Conservation (phyloP, 2,113 vertebrate genomes). For the Brachyistius frenatus region DNA sequence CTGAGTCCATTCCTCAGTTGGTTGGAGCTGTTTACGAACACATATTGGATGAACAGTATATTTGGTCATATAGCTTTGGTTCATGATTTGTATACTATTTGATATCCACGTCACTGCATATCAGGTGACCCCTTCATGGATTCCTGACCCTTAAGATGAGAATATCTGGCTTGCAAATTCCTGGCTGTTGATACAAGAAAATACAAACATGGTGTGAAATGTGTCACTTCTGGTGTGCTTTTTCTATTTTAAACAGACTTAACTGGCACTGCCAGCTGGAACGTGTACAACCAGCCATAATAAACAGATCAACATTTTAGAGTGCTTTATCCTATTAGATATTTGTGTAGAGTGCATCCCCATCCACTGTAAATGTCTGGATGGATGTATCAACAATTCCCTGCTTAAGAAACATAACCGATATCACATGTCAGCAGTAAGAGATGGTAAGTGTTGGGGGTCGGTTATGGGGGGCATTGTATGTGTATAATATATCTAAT, state of each 20-base stretch:
- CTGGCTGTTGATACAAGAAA: conserved; percentile 8
- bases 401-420: background rate
- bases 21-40: too few relatives aligned
- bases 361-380: background rate
- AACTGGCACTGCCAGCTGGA: background rate
- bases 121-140: background rate
- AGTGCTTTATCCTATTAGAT: too few relatives aligned
- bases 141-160: background rate
- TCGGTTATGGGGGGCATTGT: background rate
- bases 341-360: background rate
- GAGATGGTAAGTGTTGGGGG: background rate
- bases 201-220: conserved; percentile 18
- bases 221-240: background rate
- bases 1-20: too few relatives aligned
- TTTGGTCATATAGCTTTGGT: background rate
- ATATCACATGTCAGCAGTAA: background rate
- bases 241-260: background rate
- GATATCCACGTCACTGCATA: background rate
- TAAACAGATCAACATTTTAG: background rate
- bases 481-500: background rate
- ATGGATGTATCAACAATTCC: background rate
- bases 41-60: background rate
- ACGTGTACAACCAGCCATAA: background rate
- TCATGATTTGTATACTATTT: background rate
- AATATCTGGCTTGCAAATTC: background rate